Percentiles rank a stretch among this genome's conserved stretches.
phyloP scores from a whole-genome alignment of 2,888 invertebrate genomes.

The Acanthosepion esculentum region DNA sequence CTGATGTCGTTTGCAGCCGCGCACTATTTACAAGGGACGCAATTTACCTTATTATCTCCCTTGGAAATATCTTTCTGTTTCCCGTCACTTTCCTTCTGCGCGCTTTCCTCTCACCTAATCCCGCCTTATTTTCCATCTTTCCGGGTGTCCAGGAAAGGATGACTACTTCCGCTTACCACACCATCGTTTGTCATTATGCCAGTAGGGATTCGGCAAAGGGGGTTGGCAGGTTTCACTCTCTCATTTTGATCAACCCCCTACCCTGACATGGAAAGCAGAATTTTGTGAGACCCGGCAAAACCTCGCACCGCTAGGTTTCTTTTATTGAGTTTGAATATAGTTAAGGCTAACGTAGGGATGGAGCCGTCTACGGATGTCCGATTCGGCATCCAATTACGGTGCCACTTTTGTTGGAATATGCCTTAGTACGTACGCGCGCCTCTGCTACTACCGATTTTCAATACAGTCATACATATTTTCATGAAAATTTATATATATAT shows the following conservation, averaged over 20 bases:
- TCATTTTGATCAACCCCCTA: neutral
- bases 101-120: neutral
- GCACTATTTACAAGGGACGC: neutral
- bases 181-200: neutral
- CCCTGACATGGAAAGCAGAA: neutral
- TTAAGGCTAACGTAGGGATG: neutral
- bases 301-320: neutral
- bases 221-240: neutral
- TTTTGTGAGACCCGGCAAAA: neutral
- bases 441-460: neutral
- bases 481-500: neutral
- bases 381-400: neutral
- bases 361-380: neutral
- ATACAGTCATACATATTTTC: neutral
- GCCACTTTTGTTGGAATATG: neutral
- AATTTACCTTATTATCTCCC: slow-evolving; percentile 9
- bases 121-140: slow-evolving; percentile 18
- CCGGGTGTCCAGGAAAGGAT: slow-evolving; percentile 7
- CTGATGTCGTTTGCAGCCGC: no score
- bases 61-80: slow-evolving; percentile 18
- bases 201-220: neutral
- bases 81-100: neutral
- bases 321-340: slow-evolving; percentile 7
- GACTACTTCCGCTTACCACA: neutral
- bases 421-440: neutral